Evolutionary conservation across 2,888 invertebrate genomes (phyloP), one percentile per base, ranked within the genome.

Genomic region (Chrysolina oricalcia): DNA sequence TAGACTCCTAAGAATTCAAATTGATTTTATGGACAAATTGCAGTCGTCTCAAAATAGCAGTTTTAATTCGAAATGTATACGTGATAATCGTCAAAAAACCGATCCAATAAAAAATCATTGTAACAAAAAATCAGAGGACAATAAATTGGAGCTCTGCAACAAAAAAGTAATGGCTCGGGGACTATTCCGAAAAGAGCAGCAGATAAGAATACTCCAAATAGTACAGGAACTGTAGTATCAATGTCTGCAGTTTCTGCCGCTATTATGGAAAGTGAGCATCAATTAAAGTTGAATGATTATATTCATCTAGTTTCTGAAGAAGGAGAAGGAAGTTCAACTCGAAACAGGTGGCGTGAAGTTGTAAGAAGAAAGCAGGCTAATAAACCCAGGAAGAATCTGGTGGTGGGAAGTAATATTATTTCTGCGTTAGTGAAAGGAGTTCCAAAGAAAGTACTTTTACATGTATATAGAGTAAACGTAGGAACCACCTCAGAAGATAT

Each of bases 301-400:
- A 59, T n/a, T n/a, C n/a, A n/a, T n/a, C n/a, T n/a, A n/a, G n/a
- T n/a, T n/a, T n/a, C n/a, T n/a, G n/a, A n/a, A n/a, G n/a, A n/a
- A n/a, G n/a, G n/a, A n/a, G n/a, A n/a, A n/a, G n/a, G n/a, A 19
- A 11, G 59, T 17, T 59, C 59, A 59, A 59, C n/a, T 59, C 59
- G 19, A 19, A 19, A n/a, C 10, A 21, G 19, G 19, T 59, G 59
- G 59, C 59, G 19, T 59, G 21, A 59, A 59, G 59, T 59, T 59
- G 59, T 59, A 59, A 59, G 59, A 59, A 59, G 59, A 59, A 59
- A 19, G 19, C 59, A n/a, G 19, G 59, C 59, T 59, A 59, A 19
- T 23, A 19, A 59, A 59, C 59, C 21, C 11, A 59, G 59, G 59
- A 21, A 59, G 5, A n/a, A n/a, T n/a, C n/a, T n/a, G n/a, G n/a